Percentiles rank a stretch among this genome's conserved stretches.
Evolutionary conservation across 1,140 invertebrate genomes (phyloP).

Genomic region (Chlorops oryzae): DNA sequence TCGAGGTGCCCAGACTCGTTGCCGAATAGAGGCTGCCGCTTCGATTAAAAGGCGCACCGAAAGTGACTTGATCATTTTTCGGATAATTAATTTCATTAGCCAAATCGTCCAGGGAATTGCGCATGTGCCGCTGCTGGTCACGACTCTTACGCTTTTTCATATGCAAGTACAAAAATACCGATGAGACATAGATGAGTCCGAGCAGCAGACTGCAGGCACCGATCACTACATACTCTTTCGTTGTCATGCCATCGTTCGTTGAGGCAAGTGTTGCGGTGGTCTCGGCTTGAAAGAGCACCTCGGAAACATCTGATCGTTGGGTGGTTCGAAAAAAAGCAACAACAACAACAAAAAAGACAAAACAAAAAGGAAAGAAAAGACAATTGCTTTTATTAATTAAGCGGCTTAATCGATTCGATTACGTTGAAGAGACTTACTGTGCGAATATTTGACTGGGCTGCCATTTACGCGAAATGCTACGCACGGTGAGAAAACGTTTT

Average conservation of each 20-base stretch:
- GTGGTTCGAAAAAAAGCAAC: slow-evolving; percentile 27
- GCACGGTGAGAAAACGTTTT: slow-evolving; percentile 67
- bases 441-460: slow-evolving; percentile 59
- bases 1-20: slow-evolving; percentile 26
- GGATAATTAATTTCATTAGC: slow-evolving; percentile 41
- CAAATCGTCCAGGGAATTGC: slow-evolving; percentile 33
- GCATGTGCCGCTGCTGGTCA: slow-evolving; percentile 30
- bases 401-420: too few relatives aligned
- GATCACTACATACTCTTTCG: slow-evolving; percentile 72
- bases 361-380: background rate
- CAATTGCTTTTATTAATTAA: too few relatives aligned
- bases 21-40: slow-evolving; percentile 39
- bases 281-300: slow-evolving; percentile 67
- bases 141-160: slow-evolving; percentile 53
- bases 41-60: slow-evolving; percentile 33
- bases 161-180: slow-evolving; percentile 73
- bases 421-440: too few relatives aligned
- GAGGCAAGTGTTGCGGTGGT: slow-evolving; percentile 52
- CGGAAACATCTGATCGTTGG: slow-evolving; percentile 70
- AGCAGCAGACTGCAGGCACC: slow-evolving; percentile 71
- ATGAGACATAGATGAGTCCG: slow-evolving; percentile 75
- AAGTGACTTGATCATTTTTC: slow-evolving; percentile 45
- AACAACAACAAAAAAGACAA: too few relatives aligned
- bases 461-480: slow-evolving; percentile 78
- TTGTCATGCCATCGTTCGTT: slow-evolving; percentile 52